Evolutionary conservation across 2,888 invertebrate species (phyloP).

Genomic region (Craniophora ligustri): DNA sequence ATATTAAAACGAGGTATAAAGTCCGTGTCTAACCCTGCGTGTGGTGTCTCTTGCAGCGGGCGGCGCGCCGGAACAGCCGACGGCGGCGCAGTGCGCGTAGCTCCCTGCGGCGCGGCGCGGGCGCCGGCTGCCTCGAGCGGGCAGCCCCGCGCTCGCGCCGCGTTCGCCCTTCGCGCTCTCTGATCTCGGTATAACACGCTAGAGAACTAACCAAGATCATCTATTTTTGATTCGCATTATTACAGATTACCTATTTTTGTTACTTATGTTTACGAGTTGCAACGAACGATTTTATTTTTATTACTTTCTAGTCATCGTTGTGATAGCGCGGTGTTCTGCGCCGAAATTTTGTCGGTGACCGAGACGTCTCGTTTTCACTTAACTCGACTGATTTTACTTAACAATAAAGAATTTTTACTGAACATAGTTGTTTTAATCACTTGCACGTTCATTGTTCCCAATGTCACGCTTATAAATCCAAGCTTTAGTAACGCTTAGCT

Average conservation of each 20-base stretch:
- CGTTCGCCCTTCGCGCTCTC: constrained; percentile 76
- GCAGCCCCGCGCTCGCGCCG: constrained; percentile 69
- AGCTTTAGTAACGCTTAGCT: constrained; percentile 84
- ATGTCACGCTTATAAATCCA: constrained; percentile 76
- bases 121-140: constrained; percentile 48
- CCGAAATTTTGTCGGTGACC: constrained; percentile 74
- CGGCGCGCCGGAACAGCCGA: constrained; percentile 87
- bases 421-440: constrained; percentile 83
- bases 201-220: constrained; percentile 83
- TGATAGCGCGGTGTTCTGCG: constrained; percentile 74
- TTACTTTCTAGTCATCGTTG: constrained; percentile 77
- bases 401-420: constrained; percentile 84
- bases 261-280: constrained; percentile 68
- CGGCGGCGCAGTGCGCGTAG: constrained; percentile 89
- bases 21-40: constrained; percentile 87
- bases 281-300: constrained; percentile 72
- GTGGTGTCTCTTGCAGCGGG: constrained; percentile 89
- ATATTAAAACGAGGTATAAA: constrained; percentile 74
- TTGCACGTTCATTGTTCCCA: constrained; percentile 76
- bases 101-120: constrained; percentile 71
- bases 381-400: constrained; percentile 87
- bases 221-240: constrained; percentile 76
- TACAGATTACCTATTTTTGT: constrained; percentile 70
- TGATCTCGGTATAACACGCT: constrained; percentile 87
- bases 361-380: constrained; percentile 82